Conservation (phyloP, 2,888 invertebrate genomes). For the Agrochola macilenta region DNA sequence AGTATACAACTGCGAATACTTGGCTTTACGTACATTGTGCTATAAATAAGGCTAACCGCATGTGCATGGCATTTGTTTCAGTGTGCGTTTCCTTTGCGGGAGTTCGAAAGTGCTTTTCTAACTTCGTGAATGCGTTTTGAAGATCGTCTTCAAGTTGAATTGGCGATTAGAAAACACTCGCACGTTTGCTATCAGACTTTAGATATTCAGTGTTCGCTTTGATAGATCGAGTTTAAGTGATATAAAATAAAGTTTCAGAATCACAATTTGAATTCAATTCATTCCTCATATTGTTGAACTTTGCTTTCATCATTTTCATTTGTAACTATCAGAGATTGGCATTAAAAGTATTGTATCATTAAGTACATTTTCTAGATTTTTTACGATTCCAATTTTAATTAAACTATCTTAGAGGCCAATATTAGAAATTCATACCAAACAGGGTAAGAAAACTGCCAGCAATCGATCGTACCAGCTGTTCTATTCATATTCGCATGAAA, state of each 20-base stretch:
- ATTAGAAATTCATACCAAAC: conserved; percentile 69
- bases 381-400: background rate
- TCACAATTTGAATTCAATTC: conserved; percentile 11
- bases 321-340: background rate
- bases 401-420: conserved; percentile 23
- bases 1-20: conserved; percentile 61
- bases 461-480: conserved; percentile 79
- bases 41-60: conserved; percentile 75
- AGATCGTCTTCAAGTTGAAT: conserved; percentile 71
- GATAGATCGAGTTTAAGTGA: conserved; percentile 13
- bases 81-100: conserved; percentile 79
- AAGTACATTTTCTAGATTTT: background rate
- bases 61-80: conserved; percentile 78
- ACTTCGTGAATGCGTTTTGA: conserved; percentile 68
- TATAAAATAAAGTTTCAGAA: conserved; percentile 12
- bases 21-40: conserved; percentile 51
- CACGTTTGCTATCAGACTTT: conserved; percentile 40
- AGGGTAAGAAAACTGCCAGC: conserved; percentile 74
- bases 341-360: background rate
- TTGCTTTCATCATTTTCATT: conserved; percentile 3
- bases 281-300: conserved; percentile 15
- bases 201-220: conserved; percentile 37
- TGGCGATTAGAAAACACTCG: conserved; percentile 58
- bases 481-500: conserved; percentile 82
- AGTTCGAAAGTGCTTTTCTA: conserved; percentile 76